Evolutionary conservation across 2,888 invertebrate species (phyloP).

Genomic region (Dolomedes plantarius): DNA sequence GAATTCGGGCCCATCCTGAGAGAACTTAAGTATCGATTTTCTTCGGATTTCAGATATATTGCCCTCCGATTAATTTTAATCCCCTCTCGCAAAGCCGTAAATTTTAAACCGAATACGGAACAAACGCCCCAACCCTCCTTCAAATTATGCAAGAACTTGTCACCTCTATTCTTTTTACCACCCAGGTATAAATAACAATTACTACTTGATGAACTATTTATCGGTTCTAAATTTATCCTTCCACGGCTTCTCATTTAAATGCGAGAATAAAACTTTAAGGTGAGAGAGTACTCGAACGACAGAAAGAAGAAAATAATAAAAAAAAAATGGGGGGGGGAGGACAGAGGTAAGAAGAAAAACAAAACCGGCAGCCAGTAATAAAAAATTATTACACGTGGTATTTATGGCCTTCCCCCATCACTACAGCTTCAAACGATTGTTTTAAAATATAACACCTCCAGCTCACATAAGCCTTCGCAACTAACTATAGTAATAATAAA

Average conservation of each 20-base stretch:
- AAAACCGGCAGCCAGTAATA: not conserved
- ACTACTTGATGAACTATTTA: conserved; percentile 68
- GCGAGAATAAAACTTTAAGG: conserved; percentile 10
- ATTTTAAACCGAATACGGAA: not conserved
- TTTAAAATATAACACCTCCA: not conserved
- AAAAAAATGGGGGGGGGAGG: not conserved
- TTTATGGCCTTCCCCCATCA: conserved; percentile 1
- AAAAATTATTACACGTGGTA: conserved; percentile 1
- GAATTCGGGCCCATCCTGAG: no score
- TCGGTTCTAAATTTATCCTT: conserved; percentile 63
- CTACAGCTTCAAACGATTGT: conserved; percentile 23
- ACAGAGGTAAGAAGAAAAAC: not conserved
- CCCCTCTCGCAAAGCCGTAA: not conserved
- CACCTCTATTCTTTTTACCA: conserved; percentile 32
- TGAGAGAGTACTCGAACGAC: not conserved
- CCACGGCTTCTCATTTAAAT: conserved; percentile 21
- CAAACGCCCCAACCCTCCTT: not conserved
- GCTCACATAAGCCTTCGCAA: not conserved
- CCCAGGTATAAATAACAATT: conserved; percentile 57
- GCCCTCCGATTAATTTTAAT: conserved; percentile 2
- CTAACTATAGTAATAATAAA: not conserved
- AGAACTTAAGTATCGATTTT: not conserved
- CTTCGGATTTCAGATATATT: not conserved
- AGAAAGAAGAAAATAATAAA: not conserved
- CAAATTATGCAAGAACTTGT: not conserved